phyloP scores from a whole-genome alignment of 2,113 vertebrate species.

The cattle (Bos taurus) region DNA sequence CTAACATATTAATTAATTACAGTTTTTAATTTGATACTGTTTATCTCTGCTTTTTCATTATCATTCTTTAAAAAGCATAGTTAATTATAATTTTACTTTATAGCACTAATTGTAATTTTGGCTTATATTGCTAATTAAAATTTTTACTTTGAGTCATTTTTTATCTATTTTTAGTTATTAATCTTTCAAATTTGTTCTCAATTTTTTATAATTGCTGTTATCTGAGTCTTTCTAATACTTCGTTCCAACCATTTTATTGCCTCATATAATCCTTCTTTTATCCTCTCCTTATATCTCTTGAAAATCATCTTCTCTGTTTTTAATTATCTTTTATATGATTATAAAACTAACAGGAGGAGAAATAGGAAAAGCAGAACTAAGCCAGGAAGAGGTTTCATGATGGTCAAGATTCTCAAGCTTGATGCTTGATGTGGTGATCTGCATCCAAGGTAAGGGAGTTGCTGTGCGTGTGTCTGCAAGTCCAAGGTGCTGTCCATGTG shows the following conservation, averaged over 20 bases:
- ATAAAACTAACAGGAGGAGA: background rate
- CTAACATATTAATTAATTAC: slow-evolving; percentile 25
- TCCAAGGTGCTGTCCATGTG: background rate
- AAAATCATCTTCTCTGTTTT: slow-evolving; percentile 35
- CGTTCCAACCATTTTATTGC: slow-evolving; percentile 17
- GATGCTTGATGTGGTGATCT: too few relatives aligned
- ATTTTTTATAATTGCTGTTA: slow-evolving; percentile 47
- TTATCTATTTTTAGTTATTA: slow-evolving; percentile 31
- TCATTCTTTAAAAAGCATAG: slow-evolving; percentile 32
- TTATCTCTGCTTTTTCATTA: slow-evolving; percentile 47
- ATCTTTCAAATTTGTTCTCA: slow-evolving; percentile 30
- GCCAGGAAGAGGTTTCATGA: background rate
- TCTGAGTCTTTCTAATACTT: slow-evolving; percentile 24
- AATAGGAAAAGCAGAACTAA: background rate
- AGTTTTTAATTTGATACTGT: slow-evolving; percentile 22
- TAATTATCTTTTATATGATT: slow-evolving; percentile 29
- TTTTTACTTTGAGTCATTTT: slow-evolving; percentile 42
- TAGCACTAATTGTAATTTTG: slow-evolving; percentile 5
- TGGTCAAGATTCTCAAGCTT: background rate
- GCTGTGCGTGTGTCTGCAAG: background rate
- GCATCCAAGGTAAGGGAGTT: background rate
- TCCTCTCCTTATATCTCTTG: background rate
- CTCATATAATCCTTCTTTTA: slow-evolving; percentile 9
- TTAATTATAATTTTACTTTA: slow-evolving; percentile 33
- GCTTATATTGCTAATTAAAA: background rate